Conservation (phyloP, 1,140 invertebrate genomes). For the Leptopilina clavipes region DNA sequence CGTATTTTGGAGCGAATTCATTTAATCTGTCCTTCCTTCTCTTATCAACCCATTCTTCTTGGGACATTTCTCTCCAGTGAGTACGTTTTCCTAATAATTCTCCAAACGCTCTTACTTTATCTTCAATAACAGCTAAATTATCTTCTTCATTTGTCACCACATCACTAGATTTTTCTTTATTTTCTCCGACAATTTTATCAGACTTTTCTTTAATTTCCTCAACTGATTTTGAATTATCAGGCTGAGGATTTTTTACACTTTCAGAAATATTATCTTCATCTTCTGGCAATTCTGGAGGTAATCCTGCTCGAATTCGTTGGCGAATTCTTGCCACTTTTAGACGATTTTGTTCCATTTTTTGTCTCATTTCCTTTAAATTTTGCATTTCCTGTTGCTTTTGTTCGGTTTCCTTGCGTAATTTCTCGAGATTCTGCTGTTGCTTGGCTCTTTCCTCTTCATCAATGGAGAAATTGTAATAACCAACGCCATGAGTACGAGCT, state of each 20-base stretch:
- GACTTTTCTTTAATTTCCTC: conserved; percentile 66
- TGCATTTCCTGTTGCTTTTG: conserved; percentile 80
- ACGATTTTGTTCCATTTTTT: conserved; percentile 83
- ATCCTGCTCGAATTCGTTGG: conserved; percentile 83
- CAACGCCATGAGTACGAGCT: conserved; percentile 90
- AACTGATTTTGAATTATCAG: conserved; percentile 66
- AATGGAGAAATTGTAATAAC: conserved; percentile 90
- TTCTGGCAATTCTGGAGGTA: conserved; percentile 78
- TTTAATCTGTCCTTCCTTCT: conserved; percentile 79
- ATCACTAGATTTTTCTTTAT: conserved; percentile 69
- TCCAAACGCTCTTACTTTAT: conserved; percentile 68
- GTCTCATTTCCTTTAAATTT: conserved; percentile 79
- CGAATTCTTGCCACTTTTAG: conserved; percentile 86
- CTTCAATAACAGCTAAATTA: conserved; percentile 53
- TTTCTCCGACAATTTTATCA: conserved; percentile 61
- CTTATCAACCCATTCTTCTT: conserved; percentile 87
- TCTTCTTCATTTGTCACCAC: conserved; percentile 64
- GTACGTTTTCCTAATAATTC: conserved; percentile 67
- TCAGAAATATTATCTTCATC: conserved; percentile 74
- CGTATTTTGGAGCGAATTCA: conserved; percentile 81
- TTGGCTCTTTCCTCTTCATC: conserved; percentile 84
- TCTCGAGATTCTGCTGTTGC: conserved; percentile 85
- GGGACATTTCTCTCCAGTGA: conserved; percentile 77
- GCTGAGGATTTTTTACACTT: conserved; percentile 56
- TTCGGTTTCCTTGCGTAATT: conserved; percentile 83